Base-by-base conservation (phyloP, 2,797 vertebrate genomes). In the Cottoperca gobio region DNA sequence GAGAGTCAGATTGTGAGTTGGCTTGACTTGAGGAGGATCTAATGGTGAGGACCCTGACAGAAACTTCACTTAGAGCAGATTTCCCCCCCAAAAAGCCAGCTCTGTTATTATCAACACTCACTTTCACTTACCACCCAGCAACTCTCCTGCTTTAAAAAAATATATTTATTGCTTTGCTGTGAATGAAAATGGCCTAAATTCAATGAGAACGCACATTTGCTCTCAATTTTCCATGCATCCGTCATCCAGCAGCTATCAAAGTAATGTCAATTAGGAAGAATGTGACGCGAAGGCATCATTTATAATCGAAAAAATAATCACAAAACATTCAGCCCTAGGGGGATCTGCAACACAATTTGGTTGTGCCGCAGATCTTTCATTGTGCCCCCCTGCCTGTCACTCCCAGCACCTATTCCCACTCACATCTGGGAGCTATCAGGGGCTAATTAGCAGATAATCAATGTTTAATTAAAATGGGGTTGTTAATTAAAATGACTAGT, bases 381-480 rank as follows among this genome's bases (percentile, higher is more conserved):
- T 83, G 75, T 90, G 86, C 82, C 84, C 86, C 33, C 33, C 39
- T 23, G 77, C 89, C 94, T 94, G 93, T 94, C 94, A 94, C 82
- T 87, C 89, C 80, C 83, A 65, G 16, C 92, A 95, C 94, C 94
- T 94, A 91, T 91, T 92, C 90, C 89, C 90, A 54, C 93, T 91
- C 57, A 74, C 83, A 86, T 95, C 94, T 89, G 89, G 90, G 96
- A 93, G 93, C 94, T 94, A 95, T 96, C 95, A 95, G 92, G 92
- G 68, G 92, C 94, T 96, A 97, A 97, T 97, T 96, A 96, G 94
- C 94, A 94, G 91, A 92, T 96, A 96, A 96, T 97, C 95, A 93
- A 96, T 96, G 95, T 96, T 97, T 97, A 95, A 97, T 97, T 96
- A 96, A 96, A 96, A 95, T 87, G 82, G 92, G 90, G 89, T 91